Conservation (phyloP, 2,113 vertebrate species). For the Mustelus asterias region DNA sequence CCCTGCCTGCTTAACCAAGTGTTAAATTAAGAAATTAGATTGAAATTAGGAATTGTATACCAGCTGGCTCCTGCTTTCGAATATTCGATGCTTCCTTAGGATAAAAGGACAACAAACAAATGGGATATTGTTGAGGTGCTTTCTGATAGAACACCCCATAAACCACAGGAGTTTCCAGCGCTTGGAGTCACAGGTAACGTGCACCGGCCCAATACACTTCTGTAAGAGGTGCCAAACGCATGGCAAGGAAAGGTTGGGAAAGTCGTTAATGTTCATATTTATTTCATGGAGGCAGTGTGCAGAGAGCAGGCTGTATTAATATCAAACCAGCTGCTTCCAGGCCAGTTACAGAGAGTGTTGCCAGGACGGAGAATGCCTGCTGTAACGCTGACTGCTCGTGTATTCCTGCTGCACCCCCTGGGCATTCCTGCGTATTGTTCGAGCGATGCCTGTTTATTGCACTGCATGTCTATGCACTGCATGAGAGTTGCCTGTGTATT, state of each 20-base stretch:
- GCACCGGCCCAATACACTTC: neutral
- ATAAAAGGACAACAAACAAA: neutral
- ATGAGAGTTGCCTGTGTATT: neutral
- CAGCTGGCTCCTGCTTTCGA: neutral
- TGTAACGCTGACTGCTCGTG: neutral
- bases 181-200: neutral
- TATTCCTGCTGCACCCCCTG: neutral
- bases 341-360: neutral
- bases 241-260: neutral
- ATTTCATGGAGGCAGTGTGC: neutral
- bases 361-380: no score
- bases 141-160: neutral
- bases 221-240: neutral
- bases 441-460: neutral
- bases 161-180: neutral
- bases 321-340: neutral
- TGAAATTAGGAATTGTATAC: conserved; percentile 19
- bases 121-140: no score
- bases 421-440: neutral
- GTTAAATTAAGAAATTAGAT: conserved; percentile 36
- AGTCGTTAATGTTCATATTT: neutral
- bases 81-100: neutral
- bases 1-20: conserved; percentile 29
- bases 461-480: no score
- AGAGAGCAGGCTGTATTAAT: neutral